A percentile compares a stretch with the other conserved stretches of the same genome.
phyloP scores from a whole-genome alignment of 2,888 invertebrate species.

The Callosobruchus maculatus region DNA sequence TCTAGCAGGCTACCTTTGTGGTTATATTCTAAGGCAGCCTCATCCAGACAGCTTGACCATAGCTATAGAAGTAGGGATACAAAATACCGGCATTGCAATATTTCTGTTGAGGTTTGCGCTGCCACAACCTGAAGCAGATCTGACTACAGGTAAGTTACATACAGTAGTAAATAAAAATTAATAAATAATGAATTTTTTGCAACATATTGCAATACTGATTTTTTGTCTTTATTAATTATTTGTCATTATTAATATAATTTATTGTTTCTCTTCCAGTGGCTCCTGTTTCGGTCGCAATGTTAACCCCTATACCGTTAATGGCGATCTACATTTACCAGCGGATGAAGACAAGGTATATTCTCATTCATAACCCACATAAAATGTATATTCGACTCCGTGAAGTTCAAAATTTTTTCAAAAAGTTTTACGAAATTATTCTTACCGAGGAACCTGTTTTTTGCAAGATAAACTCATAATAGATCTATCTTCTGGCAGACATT shows the following conservation, averaged over 20 bases:
- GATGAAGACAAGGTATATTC: conserved; percentile 47
- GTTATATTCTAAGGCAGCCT: conserved; percentile 60
- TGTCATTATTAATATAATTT: no score
- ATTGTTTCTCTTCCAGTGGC: conserved; percentile 59
- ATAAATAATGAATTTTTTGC: not conserved
- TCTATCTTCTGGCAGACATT: no score
- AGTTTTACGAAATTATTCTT: no score
- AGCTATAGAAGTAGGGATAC: conserved; percentile 88
- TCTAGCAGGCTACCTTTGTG: conserved; percentile 61
- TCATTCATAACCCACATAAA: no score
- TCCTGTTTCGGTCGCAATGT: conserved; percentile 87
- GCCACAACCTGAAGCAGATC: conserved; percentile 80
- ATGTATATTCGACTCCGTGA: no score
- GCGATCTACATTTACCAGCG: conserved; percentile 52
- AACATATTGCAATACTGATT: not conserved
- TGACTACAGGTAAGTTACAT: conserved; percentile 69
- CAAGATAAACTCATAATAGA: no score
- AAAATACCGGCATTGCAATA: conserved; percentile 91
- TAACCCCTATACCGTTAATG: conserved; percentile 84
- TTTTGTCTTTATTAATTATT: no score
- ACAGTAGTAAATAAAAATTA: not conserved
- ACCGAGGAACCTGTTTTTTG: no score
- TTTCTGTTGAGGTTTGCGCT: conserved; percentile 80
- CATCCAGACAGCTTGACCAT: conserved; percentile 76
- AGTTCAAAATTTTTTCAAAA: no score